A percentile compares a stretch with the other conserved stretches of the same genome.
Evolutionary conservation across 30 jellyfish, hydroid and myxozoan genomes (phyloP).

Genomic region (Aurelia coerulea): DNA sequence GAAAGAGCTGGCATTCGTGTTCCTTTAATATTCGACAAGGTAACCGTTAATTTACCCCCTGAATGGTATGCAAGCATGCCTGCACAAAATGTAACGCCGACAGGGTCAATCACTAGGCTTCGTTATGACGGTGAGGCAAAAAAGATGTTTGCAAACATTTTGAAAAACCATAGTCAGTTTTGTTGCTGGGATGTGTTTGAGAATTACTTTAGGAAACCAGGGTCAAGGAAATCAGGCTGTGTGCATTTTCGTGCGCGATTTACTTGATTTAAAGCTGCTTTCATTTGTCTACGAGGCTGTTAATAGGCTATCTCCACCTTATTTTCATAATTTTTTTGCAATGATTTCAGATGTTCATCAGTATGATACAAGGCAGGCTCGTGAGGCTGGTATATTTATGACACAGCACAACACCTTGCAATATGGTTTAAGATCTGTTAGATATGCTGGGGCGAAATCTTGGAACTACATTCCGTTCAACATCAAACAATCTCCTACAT

Average conservation of each 20-base stretch:
- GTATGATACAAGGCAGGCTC: no score
- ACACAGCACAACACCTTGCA: no score
- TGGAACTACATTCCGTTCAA: no score
- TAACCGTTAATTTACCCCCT: neutral
- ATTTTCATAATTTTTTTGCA: no score
- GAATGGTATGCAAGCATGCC: neutral
- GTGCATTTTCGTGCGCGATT: slow-evolving; percentile 13
- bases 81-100: neutral
- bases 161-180: neutral
- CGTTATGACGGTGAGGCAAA: neutral
- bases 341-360: no score
- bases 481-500: no score
- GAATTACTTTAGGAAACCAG: neutral
- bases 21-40: neutral
- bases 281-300: no score
- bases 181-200: slow-evolving; percentile 25
- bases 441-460: no score
- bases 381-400: no score
- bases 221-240: neutral
- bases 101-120: neutral
- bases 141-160: neutral
- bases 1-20: neutral
- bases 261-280: no score
- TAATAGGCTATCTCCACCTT: no score
- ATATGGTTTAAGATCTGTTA: no score